phyloP scores from a whole-genome alignment of 2,888 invertebrate genomes.

The Dynastes grantii region DNA sequence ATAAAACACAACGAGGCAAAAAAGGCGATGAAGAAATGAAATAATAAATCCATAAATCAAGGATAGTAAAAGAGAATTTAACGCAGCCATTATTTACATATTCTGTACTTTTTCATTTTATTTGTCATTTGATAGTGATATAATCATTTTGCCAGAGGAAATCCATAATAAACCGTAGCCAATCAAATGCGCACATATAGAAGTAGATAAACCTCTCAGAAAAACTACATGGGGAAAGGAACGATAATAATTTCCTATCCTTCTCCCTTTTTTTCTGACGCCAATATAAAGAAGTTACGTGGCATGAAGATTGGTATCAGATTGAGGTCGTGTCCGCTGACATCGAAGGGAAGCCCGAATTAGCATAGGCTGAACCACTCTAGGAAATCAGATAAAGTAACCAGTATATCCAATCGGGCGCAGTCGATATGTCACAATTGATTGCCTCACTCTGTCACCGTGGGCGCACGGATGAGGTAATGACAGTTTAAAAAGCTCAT shows the following conservation, averaged over 20 bases:
- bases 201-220: conserved; percentile 18
- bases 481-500: conserved; percentile 51
- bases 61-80: too few relatives aligned
- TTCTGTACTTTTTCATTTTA: too few relatives aligned
- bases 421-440: conserved; percentile 60
- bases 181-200: conserved; percentile 7
- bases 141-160: neutral
- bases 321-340: conserved; percentile 56
- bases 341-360: conserved; percentile 54
- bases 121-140: too few relatives aligned
- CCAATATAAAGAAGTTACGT: conserved; percentile 50
- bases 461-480: conserved; percentile 55
- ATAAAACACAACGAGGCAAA: too few relatives aligned
- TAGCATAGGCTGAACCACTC: conserved; percentile 58
- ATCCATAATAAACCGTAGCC: conserved; percentile 30
- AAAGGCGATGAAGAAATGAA: too few relatives aligned
- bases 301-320: conserved; percentile 53
- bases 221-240: conserved; percentile 26
- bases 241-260: conserved; percentile 44
- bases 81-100: too few relatives aligned
- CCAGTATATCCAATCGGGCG: conserved; percentile 56
- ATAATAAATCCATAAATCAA: too few relatives aligned
- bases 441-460: conserved; percentile 59
- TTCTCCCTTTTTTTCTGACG: conserved; percentile 46
- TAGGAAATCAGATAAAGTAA: conserved; percentile 59